These are phyloP conservation scores for Celastrina argiolus DNA, from an alignment of 2,888 invertebrate species.

Conservation along the genomic window DNA sequence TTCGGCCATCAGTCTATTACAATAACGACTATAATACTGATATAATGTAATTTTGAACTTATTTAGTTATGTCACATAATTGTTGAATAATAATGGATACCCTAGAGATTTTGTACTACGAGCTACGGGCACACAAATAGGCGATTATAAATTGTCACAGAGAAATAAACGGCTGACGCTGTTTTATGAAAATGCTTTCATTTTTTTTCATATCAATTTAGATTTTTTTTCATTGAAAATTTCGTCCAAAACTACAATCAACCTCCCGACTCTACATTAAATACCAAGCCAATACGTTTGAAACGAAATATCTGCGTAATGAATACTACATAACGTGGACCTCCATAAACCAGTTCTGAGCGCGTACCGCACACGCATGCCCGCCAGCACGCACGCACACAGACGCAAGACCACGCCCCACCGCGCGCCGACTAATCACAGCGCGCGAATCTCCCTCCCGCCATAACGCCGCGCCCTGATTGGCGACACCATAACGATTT, in stretches of 20 bases:
- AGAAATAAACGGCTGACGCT: too few relatives aligned
- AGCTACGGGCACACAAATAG: too few relatives aligned
- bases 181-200: too few relatives aligned
- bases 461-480: conserved; percentile 49
- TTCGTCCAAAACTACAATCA: not conserved
- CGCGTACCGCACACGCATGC: conserved; percentile 40
- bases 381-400: conserved; percentile 55
- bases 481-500: conserved; percentile 64
- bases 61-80: too few relatives aligned
- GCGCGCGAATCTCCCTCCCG: conserved; percentile 57
- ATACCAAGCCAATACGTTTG: conserved; percentile 1
- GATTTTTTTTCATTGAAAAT: not conserved
- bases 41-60: too few relatives aligned
- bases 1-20: too few relatives aligned
- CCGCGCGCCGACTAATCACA: conserved; percentile 54
- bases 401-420: conserved; percentile 52
- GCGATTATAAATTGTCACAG: too few relatives aligned
- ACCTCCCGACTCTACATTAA: not conserved
- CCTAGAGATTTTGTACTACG: too few relatives aligned
- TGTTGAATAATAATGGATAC: too few relatives aligned
- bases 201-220: too few relatives aligned
- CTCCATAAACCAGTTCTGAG: conserved; percentile 27
- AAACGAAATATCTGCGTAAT: conserved; percentile 4
- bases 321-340: conserved; percentile 27
- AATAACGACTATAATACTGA: too few relatives aligned